Evolutionary conservation across 2,888 invertebrate species (phyloP), one percentile per base, ranked within the genome.

Genomic region (Petrophora chlorosata): DNA sequence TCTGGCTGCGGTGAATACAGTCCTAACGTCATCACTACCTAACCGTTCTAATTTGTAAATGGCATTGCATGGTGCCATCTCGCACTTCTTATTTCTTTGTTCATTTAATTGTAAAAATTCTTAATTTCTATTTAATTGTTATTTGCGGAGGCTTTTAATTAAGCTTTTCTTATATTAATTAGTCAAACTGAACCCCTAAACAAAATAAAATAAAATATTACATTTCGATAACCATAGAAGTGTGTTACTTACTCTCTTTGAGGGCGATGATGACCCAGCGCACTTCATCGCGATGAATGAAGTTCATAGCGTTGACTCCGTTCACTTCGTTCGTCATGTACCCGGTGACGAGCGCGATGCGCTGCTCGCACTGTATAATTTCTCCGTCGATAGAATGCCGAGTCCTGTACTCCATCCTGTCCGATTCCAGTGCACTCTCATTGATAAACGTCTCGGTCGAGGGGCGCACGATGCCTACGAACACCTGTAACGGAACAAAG

Each of bases 291-390:
- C 93, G 92, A 79, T 96, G 96, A 94, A 98, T 97, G 73, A 95
- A 97, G 65, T 94, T 93, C 84, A 98, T 97, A 0, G 97, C 97
- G 58, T 95, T 96, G 53, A 93, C 84, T 5, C 97, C 97, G n/a
- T 93, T 92, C 3, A 97, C 95, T 84, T 98, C 98, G 53, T 95
- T 93, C 0, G 94, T 94, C 94, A 98, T 93, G 77, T 96, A 97
- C 1, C 98, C 98, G 16, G 97, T 96, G n/a, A 97, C 94, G 34
- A 96, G 90, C 0, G 97, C 94, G 60, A 97, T 96, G 65, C 97
- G 93, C 67, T 97, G 96, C 76, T 98, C 98, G 71, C 95, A 95
- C 70, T 95, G 95, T 40, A 97, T 94, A 48, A 98, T 97, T 54
- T 95, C 92, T 0, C 97, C 97, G 78, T 97, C 97, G 32, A 97